Percentiles rank a stretch among this genome's conserved stretches.
Evolutionary conservation across 2,113 vertebrate species (phyloP).

Genomic region (Ivindomyrus marchei): DNA sequence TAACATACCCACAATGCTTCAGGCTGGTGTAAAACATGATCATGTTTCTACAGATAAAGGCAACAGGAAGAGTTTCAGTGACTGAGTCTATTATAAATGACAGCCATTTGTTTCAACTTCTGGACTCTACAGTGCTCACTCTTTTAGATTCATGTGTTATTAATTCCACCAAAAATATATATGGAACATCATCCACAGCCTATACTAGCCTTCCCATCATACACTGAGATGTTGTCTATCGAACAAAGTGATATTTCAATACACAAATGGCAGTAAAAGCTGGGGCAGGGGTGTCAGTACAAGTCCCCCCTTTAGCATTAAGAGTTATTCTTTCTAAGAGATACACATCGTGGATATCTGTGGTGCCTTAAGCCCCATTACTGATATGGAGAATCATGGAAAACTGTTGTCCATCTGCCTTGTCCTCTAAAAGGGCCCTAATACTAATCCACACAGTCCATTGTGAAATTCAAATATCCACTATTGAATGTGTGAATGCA

Average conservation of each 20-base stretch:
- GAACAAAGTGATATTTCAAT: constrained; percentile 24
- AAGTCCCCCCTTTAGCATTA: constrained; percentile 17
- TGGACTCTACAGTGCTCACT: constrained; percentile 50
- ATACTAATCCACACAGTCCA: neutral
- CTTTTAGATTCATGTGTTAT: constrained; percentile 31
- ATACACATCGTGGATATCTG: neutral
- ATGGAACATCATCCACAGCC: constrained; percentile 25
- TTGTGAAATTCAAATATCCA: neutral
- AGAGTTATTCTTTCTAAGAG: neutral
- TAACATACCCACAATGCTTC: constrained; percentile 8
- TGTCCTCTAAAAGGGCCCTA: neutral
- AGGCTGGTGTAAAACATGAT: constrained; percentile 4
- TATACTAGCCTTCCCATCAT: constrained; percentile 29
- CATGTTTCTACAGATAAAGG: neutral
- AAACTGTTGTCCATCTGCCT: neutral
- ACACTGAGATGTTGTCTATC: constrained; percentile 35
- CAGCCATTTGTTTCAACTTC: constrained; percentile 55
- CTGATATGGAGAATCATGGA: neutral
- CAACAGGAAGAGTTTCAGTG: constrained; percentile 55
- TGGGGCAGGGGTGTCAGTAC: constrained; percentile 3
- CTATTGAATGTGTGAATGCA: neutral
- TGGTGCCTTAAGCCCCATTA: neutral
- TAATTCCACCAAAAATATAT: constrained; percentile 38
- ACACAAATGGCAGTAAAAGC: neutral
- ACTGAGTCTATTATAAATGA: constrained; percentile 52